Evolutionary conservation across 2,888 invertebrate species (phyloP).

Genomic region (Euspilapteryx auroguttella): DNA sequence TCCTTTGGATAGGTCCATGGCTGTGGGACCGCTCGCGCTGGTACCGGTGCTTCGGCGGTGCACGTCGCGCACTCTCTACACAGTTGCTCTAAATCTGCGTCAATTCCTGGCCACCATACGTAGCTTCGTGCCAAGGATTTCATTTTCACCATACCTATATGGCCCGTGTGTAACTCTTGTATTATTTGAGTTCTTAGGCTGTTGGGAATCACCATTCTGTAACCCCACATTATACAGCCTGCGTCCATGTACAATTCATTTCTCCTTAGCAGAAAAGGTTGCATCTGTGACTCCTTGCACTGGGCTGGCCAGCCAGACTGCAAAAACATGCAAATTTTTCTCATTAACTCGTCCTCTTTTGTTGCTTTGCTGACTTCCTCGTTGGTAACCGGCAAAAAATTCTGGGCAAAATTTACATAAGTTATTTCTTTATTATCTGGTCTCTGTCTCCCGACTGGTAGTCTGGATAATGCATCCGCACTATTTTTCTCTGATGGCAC

Average conservation of each 20-base stretch:
- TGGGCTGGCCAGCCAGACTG: constrained; percentile 5
- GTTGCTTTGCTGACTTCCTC: neutral
- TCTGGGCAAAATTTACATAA: too few species aligned
- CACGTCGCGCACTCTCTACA: neutral
- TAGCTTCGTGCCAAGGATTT: neutral
- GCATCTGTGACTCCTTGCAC: neutral
- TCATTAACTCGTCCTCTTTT: neutral
- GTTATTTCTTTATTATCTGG: too few species aligned
- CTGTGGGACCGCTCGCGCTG: neutral
- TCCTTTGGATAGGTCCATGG: neutral
- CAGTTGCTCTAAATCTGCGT: too few species aligned
- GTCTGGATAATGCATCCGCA: constrained; percentile 6
- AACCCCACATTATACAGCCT: constrained; percentile 9
- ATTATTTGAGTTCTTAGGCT: too few species aligned
- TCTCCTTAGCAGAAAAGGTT: constrained; percentile 3
- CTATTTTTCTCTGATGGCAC: constrained; percentile 6
- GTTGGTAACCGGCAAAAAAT: neutral
- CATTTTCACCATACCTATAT: constrained; percentile 1
- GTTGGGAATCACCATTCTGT: too few species aligned
- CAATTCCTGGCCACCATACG: too few species aligned
- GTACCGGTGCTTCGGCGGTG: neutral
- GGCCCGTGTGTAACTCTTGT: neutral
- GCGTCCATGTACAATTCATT: constrained; percentile 8
- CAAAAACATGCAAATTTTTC: neutral
- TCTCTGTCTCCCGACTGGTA: constrained; percentile 1